Evolutionary conservation across 2,888 invertebrate species (phyloP).

Genomic region (Uropetala carovei): DNA sequence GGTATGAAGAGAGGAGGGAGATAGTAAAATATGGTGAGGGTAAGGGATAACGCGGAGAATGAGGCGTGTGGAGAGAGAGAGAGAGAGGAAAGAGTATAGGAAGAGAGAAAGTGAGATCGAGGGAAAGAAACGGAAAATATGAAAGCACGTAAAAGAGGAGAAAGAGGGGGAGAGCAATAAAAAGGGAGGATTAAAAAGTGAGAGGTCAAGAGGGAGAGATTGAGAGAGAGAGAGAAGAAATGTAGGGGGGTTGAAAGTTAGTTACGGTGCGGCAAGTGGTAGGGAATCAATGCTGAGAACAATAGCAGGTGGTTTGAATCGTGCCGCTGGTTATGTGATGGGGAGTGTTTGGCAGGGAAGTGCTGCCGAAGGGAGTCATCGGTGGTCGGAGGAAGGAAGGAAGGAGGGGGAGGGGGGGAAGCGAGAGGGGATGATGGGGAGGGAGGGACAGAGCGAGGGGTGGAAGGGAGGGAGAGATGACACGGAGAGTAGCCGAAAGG

Average conservation of each 20-base stretch:
- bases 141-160: neutral
- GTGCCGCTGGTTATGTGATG: neutral
- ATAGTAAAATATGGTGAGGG: too few species aligned
- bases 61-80: too few species aligned
- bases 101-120: neutral
- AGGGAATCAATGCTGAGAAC: constrained; percentile 27
- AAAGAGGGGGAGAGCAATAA: neutral
- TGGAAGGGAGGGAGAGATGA: too few species aligned
- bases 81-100: neutral
- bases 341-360: neutral
- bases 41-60: too few species aligned
- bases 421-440: neutral
- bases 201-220: neutral
- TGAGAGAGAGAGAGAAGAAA: neutral
- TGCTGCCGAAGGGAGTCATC: too few species aligned
- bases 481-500: too few species aligned
- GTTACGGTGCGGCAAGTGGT: neutral
- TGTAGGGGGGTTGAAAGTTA: neutral
- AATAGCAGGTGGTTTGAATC: constrained; percentile 32
- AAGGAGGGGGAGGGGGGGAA: too few species aligned
- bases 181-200: neutral
- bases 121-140: neutral
- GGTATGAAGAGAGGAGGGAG: too few species aligned
- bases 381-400: too few species aligned
- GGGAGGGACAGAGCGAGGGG: too few species aligned